Base-by-base conservation (phyloP, 2,113 vertebrate genomes). In the Platichthys stellatus region DNA sequence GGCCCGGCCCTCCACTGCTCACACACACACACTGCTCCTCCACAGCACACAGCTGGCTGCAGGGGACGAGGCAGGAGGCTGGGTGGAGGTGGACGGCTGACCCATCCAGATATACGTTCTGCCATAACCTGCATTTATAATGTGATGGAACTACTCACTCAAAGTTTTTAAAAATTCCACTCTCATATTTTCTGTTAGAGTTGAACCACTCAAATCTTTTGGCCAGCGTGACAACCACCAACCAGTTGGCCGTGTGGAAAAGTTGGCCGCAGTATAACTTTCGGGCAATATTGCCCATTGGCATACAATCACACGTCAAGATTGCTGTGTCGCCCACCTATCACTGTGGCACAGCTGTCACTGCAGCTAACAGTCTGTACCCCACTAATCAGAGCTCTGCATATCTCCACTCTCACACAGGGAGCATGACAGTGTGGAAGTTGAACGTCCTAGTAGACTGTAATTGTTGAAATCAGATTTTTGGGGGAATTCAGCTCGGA, bases 301-400 rank as follows among this genome's bases (percentile, higher is more conserved):
- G 89, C 89, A 90, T 82, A 73, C 85, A 87, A 86, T 91, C 89
- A 90, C 79, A 89, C 81, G 23, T 84, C 82, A 85, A 87, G 85
- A 62, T 88, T 79, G 78, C 87, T 74, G 84, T 81, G 89, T 90
- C 79, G 88, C 90, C 91, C 91, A 92, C 91, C 89, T 91, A 92
- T 92, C 91, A 88, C 78, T 85, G 85, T 49, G 76, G 82, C 88
- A 90, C 88, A 91, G 88, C 89, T 89, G 88, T 89, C 86, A 86
- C 85, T 89, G 91, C 84, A 87, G 87, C 81, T 17, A 78, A 78
- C 64, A 84, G 80, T 45, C 88, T 87, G 86, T 80, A 83, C 87
- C 88, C 76, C 76, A 69, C 70, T 71, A 81, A 87, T 90, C 86
- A 86, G 69, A 89, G 89, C 84, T 86, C 84, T 87, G 80, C 86